Percentiles rank a stretch among this genome's conserved stretches.
phyloP scores from a whole-genome alignment of 2,888 invertebrate species.

The Poecilobothrus nobilitatus region DNA sequence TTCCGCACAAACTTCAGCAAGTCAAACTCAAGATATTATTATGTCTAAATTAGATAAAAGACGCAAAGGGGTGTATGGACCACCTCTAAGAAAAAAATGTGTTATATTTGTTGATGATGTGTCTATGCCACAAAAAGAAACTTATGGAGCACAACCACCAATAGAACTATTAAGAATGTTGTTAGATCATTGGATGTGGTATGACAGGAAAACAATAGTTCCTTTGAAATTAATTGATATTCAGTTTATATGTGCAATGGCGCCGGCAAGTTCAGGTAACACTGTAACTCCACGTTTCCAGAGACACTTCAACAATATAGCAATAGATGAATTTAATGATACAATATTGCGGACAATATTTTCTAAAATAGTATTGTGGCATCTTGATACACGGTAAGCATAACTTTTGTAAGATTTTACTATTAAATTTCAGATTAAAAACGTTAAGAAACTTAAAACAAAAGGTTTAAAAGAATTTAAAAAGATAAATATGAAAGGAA shows the following conservation, averaged over 20 bases:
- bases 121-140: conserved; percentile 79
- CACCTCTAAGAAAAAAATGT: conserved; percentile 79
- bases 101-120: conserved; percentile 93
- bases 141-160: conserved; percentile 89
- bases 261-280: conserved; percentile 70
- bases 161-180: conserved; percentile 85
- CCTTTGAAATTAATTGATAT: conserved; percentile 77
- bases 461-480: no score
- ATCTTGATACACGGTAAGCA: conserved; percentile 77
- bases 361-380: conserved; percentile 86
- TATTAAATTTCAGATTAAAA: no score
- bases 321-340: conserved; percentile 85
- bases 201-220: conserved; percentile 70
- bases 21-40: conserved; percentile 89
- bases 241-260: conserved; percentile 81
- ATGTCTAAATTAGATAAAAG: conserved; percentile 90
- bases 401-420: no score
- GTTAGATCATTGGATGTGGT: conserved; percentile 86
- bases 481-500: no score
- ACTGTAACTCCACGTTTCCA: conserved; percentile 77
- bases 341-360: conserved; percentile 76
- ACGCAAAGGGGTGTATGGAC: conserved; percentile 87
- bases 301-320: conserved; percentile 74
- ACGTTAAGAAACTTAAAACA: no score
- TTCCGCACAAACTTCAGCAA: conserved; percentile 88